phyloP scores from a whole-genome alignment of 1,140 invertebrate genomes.

The Drosophila sulfurigaster region DNA sequence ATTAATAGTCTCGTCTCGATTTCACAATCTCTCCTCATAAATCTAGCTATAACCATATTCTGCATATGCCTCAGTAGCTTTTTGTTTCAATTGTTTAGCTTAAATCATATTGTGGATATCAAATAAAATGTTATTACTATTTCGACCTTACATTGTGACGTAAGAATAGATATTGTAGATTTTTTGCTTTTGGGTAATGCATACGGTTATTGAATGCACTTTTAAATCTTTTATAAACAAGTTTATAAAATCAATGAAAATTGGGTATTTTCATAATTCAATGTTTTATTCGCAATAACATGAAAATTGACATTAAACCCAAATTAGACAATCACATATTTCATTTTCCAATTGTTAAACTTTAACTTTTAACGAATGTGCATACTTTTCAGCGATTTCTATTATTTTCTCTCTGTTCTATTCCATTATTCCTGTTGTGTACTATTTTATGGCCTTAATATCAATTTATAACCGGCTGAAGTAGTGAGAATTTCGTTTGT shows the following conservation, averaged over 20 bases:
- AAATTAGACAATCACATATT: too few relatives aligned
- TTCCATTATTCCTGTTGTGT: not conserved
- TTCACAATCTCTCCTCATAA: constrained; percentile 29
- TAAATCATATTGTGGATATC: constrained; percentile 27
- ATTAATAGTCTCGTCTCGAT: constrained; percentile 30
- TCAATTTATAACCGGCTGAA: not conserved
- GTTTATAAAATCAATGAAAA: too few relatives aligned
- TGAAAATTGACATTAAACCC: too few relatives aligned
- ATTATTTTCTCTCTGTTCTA: not conserved
- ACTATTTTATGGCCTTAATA: not conserved
- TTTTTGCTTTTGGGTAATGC: too few relatives aligned
- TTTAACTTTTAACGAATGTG: too few relatives aligned
- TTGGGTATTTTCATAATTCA: too few relatives aligned
- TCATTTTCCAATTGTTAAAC: too few relatives aligned
- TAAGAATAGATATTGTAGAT: not conserved
- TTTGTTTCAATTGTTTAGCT: constrained; percentile 13
- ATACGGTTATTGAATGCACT: too few relatives aligned
- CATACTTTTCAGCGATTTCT: too few relatives aligned
- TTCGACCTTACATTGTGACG: not conserved
- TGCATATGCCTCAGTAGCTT: constrained; percentile 32
- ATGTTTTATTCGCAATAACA: too few relatives aligned
- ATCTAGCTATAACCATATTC: constrained; percentile 44
- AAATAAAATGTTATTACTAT: constrained; percentile 35
- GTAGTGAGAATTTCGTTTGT: not conserved
- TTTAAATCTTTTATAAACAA: too few relatives aligned